Evolutionary conservation across 2,113 vertebrate species (phyloP).

Genomic region (Chloropsis hardwickii): DNA sequence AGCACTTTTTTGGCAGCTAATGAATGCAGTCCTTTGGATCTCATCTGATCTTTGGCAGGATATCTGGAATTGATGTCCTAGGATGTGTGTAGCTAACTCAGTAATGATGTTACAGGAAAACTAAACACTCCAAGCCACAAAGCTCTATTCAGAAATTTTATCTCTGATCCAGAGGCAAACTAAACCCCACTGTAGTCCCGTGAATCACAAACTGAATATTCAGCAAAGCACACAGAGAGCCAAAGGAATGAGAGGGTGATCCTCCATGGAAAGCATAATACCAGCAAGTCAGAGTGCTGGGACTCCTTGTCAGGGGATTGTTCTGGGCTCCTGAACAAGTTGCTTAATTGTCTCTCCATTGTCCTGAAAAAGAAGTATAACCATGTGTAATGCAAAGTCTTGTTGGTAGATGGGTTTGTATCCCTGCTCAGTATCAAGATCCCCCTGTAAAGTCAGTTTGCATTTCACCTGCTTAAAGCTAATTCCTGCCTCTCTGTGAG

Average conservation of each 20-base stretch:
- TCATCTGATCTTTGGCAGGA: conserved; percentile 54
- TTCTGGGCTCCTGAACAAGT: background rate
- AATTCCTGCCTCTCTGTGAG: background rate
- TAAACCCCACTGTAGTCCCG: background rate
- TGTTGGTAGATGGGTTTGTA: background rate
- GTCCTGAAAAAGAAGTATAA: background rate
- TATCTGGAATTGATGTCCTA: conserved; percentile 51
- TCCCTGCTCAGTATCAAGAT: background rate
- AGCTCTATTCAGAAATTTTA: conserved; percentile 39
- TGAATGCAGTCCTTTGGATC: conserved; percentile 55
- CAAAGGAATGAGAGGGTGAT: background rate
- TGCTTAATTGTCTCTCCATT: background rate
- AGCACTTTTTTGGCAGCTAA: conserved; percentile 46
- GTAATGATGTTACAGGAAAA: conserved; percentile 52
- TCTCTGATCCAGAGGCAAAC: conserved; percentile 42
- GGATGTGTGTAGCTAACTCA: conserved; percentile 51
- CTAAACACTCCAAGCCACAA: conserved; percentile 31
- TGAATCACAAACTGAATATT: conserved; percentile 29
- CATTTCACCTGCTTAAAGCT: conserved; percentile 36
- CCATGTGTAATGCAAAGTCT: background rate
- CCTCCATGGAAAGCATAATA: background rate
- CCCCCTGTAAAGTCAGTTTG: background rate
- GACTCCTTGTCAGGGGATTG: background rate
- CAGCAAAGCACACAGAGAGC: background rate
- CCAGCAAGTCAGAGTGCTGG: background rate